Percentiles rank a stretch among this genome's conserved stretches.
These are phyloP conservation scores for Eledone cirrhosa DNA, from an alignment of 2,888 invertebrate species.

Conservation along the genomic window DNA sequence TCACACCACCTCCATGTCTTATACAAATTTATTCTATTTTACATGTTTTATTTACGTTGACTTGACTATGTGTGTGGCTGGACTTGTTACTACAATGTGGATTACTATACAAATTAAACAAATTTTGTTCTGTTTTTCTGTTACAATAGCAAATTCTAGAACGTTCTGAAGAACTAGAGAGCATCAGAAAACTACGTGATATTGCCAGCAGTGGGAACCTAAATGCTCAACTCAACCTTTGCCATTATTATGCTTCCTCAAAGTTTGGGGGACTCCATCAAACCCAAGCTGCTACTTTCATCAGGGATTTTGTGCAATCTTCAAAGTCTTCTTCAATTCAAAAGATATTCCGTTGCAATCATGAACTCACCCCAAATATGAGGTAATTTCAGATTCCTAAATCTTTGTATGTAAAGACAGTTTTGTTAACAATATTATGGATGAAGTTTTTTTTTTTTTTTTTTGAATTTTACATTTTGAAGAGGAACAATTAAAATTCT, in stretches of 20 bases:
- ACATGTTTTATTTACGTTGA: too few relatives aligned
- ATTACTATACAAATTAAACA: too few relatives aligned
- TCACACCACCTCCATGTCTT: too few relatives aligned
- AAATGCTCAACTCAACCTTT: constrained; percentile 55
- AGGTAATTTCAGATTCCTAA: constrained; percentile 45
- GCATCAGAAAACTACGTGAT: constrained; percentile 59
- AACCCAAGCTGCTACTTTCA: constrained; percentile 51
- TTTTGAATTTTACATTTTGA: too few relatives aligned
- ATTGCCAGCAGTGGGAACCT: constrained; percentile 48
- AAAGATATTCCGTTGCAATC: constrained; percentile 49
- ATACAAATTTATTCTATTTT: too few relatives aligned
- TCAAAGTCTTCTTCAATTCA: constrained; percentile 52
- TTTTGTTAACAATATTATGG: too few relatives aligned
- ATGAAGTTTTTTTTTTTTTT: too few relatives aligned
- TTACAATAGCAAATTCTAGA: constrained; percentile 34
- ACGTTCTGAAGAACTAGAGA: constrained; percentile 49
- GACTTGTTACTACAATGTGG: too few relatives aligned
- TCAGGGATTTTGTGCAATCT: constrained; percentile 56
- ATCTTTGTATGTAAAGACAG: too few relatives aligned
- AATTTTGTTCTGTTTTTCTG: too few relatives aligned
- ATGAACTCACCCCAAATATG: constrained; percentile 60
- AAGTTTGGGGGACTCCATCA: constrained; percentile 56
- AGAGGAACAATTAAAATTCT: too few relatives aligned
- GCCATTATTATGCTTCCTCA: constrained; percentile 52
- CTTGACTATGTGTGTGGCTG: too few relatives aligned